A percentile compares a stretch with the other conserved stretches of the same genome.
These are phyloP conservation scores for Lacanobia oleracea DNA, from an alignment of 2,888 invertebrate species.

Conservation along the genomic window DNA sequence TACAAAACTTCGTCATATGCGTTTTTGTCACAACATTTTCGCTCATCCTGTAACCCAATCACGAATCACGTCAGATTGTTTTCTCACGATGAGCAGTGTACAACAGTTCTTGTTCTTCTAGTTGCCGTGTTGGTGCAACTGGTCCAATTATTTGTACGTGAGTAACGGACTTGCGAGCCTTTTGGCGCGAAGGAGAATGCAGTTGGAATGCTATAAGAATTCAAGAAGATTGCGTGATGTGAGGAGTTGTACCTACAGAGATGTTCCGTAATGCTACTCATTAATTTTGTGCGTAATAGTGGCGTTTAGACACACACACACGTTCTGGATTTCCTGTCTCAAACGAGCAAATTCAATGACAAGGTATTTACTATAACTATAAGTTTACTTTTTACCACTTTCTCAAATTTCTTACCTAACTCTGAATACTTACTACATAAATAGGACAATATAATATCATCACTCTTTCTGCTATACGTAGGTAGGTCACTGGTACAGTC, in stretches of 20 bases:
- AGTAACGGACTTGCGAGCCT: constrained; percentile 28
- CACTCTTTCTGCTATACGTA: not conserved
- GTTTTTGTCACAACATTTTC: constrained; percentile 20
- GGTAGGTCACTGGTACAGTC: too few species aligned
- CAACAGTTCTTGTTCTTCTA: constrained; percentile 44
- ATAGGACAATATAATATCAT: not conserved
- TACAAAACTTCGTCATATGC: constrained; percentile 22
- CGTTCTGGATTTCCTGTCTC: too few species aligned
- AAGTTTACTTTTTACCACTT: too few species aligned
- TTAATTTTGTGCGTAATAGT: not conserved
- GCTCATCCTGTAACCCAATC: constrained; percentile 37
- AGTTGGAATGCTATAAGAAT: constrained; percentile 25
- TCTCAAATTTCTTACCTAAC: too few species aligned
- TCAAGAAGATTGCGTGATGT: not conserved
- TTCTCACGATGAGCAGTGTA: constrained; percentile 50
- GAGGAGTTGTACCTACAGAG: not conserved
- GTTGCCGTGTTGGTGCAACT: constrained; percentile 52
- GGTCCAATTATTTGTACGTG: constrained; percentile 47
- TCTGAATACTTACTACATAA: not conserved
- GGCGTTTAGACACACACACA: too few species aligned
- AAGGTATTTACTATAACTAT: too few species aligned
- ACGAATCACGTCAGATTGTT: constrained; percentile 41
- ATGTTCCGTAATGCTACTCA: not conserved
- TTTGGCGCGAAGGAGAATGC: constrained; percentile 53
- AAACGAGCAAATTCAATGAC: too few species aligned